phyloP scores from a whole-genome alignment of 1,140 invertebrate species.

The Lepidurus arcticus region DNA sequence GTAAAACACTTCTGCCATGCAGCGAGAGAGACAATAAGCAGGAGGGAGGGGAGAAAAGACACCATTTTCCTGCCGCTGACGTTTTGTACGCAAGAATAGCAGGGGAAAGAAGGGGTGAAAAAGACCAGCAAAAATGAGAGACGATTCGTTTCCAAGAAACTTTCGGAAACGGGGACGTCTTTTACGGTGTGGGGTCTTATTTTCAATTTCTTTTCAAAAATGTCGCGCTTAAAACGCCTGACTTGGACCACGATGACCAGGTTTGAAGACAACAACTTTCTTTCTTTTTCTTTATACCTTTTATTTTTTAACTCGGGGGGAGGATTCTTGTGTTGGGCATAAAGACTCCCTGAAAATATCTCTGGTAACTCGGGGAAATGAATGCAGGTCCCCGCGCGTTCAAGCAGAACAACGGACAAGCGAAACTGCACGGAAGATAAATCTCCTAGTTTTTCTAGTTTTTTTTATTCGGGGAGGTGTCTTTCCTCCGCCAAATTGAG shows the following conservation, averaged over 20 bases:
- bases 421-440: neutral
- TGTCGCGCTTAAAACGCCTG: neutral
- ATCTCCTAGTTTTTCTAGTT: neutral
- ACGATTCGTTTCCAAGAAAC: neutral
- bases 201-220: neutral
- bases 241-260: neutral
- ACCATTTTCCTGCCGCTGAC: neutral
- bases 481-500: too few species aligned
- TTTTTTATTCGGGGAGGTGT: too few species aligned
- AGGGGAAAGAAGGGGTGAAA: neutral
- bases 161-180: neutral
- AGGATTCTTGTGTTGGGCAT: neutral
- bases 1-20: conserved; percentile 8
- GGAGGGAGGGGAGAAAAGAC: conserved; percentile 1
- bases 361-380: neutral
- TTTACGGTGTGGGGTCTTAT: neutral
- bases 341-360: neutral
- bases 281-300: neutral
- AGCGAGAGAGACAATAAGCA: neutral
- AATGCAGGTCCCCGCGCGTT: neutral
- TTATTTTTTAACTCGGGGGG: neutral
- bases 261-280: neutral
- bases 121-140: neutral
- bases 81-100: neutral
- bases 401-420: conserved; percentile 13